These are phyloP conservation scores for Austrolebias charrua DNA, from an alignment of 2,797 vertebrate genomes.

Conservation along the genomic window DNA sequence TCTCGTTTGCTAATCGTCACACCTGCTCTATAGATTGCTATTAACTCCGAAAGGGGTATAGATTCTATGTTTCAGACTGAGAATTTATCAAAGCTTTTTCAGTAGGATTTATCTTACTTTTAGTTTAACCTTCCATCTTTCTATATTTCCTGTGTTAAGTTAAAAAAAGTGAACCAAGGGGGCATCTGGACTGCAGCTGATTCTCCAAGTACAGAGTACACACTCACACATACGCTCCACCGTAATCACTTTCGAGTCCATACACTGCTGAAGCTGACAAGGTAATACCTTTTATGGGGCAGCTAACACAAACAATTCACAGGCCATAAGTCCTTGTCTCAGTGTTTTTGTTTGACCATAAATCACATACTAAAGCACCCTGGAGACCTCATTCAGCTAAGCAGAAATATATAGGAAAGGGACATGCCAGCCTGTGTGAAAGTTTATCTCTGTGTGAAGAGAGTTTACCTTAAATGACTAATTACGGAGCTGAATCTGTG, in stretches of 20 bases:
- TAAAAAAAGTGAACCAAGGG: constrained; percentile 50
- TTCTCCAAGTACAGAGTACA: constrained; percentile 56
- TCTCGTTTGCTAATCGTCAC: too few species aligned
- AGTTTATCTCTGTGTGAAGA: constrained; percentile 26
- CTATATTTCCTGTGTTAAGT: constrained; percentile 31
- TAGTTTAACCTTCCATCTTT: constrained; percentile 24
- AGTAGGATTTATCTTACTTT: background rate
- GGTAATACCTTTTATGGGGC: constrained; percentile 80
- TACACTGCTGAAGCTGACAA: constrained; percentile 51
- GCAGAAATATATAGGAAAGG: constrained; percentile 42
- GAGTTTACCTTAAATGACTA: constrained; percentile 16
- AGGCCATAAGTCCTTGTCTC: constrained; percentile 84
- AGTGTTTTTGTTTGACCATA: constrained; percentile 81
- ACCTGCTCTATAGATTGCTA: too few species aligned
- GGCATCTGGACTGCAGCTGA: constrained; percentile 92
- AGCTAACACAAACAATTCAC: constrained; percentile 84
- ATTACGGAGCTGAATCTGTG: background rate
- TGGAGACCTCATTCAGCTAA: constrained; percentile 71
- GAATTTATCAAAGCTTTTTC: too few species aligned
- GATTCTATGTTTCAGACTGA: too few species aligned
- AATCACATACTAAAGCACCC: constrained; percentile 79
- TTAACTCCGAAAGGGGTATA: too few species aligned
- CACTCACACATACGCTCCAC: constrained; percentile 48
- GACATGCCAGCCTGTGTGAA: constrained; percentile 32
- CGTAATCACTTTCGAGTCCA: constrained; percentile 39